These are phyloP conservation scores for Ips typographus DNA, from an alignment of 1,140 invertebrate species.

Conservation along the genomic window DNA sequence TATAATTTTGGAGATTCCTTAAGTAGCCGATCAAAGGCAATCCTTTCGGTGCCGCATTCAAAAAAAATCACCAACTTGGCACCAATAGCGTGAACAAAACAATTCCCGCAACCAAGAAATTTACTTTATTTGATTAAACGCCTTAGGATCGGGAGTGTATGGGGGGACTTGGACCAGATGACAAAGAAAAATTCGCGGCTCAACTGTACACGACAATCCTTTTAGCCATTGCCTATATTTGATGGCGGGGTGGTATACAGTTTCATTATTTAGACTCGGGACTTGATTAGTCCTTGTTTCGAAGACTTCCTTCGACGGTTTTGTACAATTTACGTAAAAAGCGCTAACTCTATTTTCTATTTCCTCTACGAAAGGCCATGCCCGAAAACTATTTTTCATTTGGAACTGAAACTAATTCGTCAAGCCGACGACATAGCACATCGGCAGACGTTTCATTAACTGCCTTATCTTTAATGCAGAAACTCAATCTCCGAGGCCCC, in stretches of 20 bases:
- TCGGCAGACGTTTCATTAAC: slow-evolving; percentile 5
- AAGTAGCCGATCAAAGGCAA: not conserved
- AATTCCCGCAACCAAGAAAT: slow-evolving; percentile 33
- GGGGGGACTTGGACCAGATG: slow-evolving; percentile 19
- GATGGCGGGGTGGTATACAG: not conserved
- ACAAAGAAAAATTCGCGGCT: slow-evolving; percentile 37
- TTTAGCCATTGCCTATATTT: slow-evolving; percentile 31
- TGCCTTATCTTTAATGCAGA: slow-evolving; percentile 14
- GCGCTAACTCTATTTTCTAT: too few relatives aligned
- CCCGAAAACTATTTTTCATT: too few relatives aligned
- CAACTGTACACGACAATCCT: slow-evolving; percentile 39
- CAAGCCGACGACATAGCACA: too few relatives aligned
- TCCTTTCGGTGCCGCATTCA: not conserved
- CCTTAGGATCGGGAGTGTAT: slow-evolving; percentile 20
- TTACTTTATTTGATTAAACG: slow-evolving; percentile 42
- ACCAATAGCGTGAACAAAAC: slow-evolving; percentile 30
- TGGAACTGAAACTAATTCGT: too few relatives aligned
- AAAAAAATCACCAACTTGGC: not conserved
- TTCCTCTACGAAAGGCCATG: too few relatives aligned
- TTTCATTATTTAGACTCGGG: slow-evolving; percentile 6
- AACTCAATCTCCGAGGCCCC: slow-evolving; percentile 6
- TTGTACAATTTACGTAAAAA: not conserved
- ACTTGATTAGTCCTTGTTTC: slow-evolving; percentile 1
- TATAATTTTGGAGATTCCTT: slow-evolving; percentile 20
- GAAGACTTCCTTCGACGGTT: slow-evolving; percentile 1